Evolutionary conservation across 2,888 invertebrate genomes (phyloP), one percentile per base, ranked within the genome.

Genomic region (Gastracanthus pulcherrimus): DNA sequence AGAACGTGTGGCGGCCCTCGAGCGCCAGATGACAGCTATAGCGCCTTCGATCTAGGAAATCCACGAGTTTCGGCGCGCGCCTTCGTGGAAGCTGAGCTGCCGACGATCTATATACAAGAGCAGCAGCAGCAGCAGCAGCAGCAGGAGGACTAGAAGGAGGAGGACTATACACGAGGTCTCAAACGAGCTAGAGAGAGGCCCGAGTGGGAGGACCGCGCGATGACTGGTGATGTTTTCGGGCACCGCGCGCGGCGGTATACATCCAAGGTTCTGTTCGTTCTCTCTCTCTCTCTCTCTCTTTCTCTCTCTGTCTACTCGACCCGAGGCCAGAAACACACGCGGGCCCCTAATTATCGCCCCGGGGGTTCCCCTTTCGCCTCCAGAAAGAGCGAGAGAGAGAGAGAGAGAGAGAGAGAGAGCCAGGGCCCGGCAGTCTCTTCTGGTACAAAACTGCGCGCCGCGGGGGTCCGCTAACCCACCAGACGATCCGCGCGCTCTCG

Each of bases 281-380:
- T n/a, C n/a, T n/a, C n/a, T n/a, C n/a, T n/a, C n/a, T n/a, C n/a
- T n/a, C n/a, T n/a, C n/a, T n/a, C n/a, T n/a, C n/a, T n/a, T n/a
- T n/a, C n/a, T n/a, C n/a, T n/a, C n/a, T n/a, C n/a, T n/a, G n/a
- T n/a, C 51, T 16, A 26, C 13, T 29, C 31, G 7, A 86, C 85
- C n/a, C 88, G 88, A 90, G 89, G 88, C 89, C 89, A 90, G 90
- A 90, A 90, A 91, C 90, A 90, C 90, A 90, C 91, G 90, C 89
- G 90, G 90, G 89, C 88, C 90, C 90, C 91, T 91, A 91, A 91
- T 91, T 91, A 91, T 91, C 91, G 86, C 91, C 86, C 87, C 90
- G 85, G 91, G 91, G 90, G 90, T 90, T 89, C 60, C 89, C 90
- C 90, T 89, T 88, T 89, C 23, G 60, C 75, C 41, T 51, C 48